Conservation (phyloP, 2,888 invertebrate genomes). For the Himalopsyche kuldschensis region DNA sequence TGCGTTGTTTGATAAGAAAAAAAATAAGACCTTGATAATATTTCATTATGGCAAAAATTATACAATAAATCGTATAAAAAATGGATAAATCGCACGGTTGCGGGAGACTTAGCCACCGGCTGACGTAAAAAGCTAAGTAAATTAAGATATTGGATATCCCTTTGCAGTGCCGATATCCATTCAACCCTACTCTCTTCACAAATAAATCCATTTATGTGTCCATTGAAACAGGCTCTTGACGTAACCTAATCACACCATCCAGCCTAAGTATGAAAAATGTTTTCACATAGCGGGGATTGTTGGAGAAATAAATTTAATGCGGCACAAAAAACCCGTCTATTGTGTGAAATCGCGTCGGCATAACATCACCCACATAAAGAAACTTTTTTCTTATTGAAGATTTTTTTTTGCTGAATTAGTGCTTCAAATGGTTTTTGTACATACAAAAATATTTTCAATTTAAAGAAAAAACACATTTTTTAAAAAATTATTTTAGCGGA, state of each 20-base stretch:
- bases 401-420: neutral
- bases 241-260: conserved; percentile 37
- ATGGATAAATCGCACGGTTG: conserved; percentile 10
- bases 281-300: conserved; percentile 33
- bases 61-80: conserved; percentile 26
- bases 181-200: conserved; percentile 33
- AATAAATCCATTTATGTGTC: conserved; percentile 22
- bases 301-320: conserved; percentile 31
- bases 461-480: too few species aligned
- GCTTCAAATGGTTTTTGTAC: neutral
- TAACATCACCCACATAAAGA: conserved; percentile 26
- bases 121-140: conserved; percentile 38
- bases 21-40: conserved; percentile 1
- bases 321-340: conserved; percentile 24
- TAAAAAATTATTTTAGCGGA: too few species aligned
- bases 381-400: neutral
- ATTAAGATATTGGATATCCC: conserved; percentile 40
- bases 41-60: conserved; percentile 27
- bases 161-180: conserved; percentile 36
- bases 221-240: conserved; percentile 9
- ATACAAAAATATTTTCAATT: too few species aligned
- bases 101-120: conserved; percentile 18
- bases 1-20: neutral
- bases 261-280: conserved; percentile 24
- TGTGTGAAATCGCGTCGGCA: conserved; percentile 24